phyloP scores from a whole-genome alignment of 2,888 invertebrate species.

The Bimastos eiseni region DNA sequence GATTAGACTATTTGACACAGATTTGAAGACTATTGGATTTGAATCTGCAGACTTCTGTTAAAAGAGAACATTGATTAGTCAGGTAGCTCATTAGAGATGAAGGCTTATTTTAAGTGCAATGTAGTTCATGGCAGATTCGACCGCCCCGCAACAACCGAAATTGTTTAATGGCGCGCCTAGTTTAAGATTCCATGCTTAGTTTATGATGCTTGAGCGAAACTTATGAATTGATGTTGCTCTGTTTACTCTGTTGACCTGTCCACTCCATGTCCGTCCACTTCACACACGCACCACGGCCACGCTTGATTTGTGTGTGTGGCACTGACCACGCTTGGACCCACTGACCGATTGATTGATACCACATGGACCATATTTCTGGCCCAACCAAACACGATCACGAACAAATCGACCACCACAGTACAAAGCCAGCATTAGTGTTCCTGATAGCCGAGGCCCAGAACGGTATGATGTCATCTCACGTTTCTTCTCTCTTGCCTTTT shows the following conservation, averaged over 20 bases:
- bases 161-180: neutral
- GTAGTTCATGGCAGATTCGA: neutral
- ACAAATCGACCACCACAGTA: conserved; percentile 27
- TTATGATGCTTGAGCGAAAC: neutral
- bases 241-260: conserved; percentile 21
- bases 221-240: conserved; percentile 25
- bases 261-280: conserved; percentile 23
- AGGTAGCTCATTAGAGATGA: neutral
- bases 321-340: conserved; percentile 24
- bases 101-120: neutral
- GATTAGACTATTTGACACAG: too few species aligned
- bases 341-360: neutral
- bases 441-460: conserved; percentile 40
- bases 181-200: neutral
- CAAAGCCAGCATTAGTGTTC: conserved; percentile 36
- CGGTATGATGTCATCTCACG: conserved; percentile 33
- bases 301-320: conserved; percentile 25
- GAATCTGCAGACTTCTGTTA: neutral
- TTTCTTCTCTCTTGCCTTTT: conserved; percentile 25
- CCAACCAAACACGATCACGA: neutral
- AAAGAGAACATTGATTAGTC: neutral
- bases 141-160: neutral
- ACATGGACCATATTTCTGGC: conserved; percentile 20
- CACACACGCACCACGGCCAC: conserved; percentile 27
- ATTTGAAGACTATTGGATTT: neutral